These are phyloP conservation scores for Chrysolina oricalcia DNA, from an alignment of 2,888 invertebrate genomes.

Conservation along the genomic window DNA sequence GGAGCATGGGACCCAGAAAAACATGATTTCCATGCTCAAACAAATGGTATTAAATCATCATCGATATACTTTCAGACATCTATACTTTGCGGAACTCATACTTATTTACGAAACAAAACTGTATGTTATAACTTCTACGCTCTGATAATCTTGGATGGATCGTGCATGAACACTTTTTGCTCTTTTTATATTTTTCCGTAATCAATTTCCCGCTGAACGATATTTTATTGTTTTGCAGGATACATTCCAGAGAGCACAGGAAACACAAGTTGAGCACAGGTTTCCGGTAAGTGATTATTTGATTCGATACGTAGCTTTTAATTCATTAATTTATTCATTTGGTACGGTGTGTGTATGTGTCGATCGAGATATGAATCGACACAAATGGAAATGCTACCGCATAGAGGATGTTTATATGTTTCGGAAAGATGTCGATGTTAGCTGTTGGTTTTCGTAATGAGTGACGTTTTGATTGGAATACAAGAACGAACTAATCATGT, in stretches of 20 bases:
- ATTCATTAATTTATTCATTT: constrained; percentile 5
- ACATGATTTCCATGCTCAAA: no score
- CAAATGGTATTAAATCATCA: no score
- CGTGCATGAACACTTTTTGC: neutral
- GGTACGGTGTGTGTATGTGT: constrained; percentile 14
- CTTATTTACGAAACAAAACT: neutral
- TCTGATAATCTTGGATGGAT: constrained; percentile 3
- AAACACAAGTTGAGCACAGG: constrained; percentile 69
- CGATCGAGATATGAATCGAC: constrained; percentile 6
- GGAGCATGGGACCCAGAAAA: no score
- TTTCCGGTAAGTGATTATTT: constrained; percentile 68
- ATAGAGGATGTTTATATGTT: neutral
- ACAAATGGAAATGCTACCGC: neutral
- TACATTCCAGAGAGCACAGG: constrained; percentile 70
- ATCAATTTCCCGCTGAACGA: constrained; percentile 34
- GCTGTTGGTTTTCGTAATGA: neutral
- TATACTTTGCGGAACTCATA: neutral
- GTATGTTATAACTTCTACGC: neutral
- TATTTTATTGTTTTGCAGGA: constrained; percentile 65
- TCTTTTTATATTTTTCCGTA: neutral
- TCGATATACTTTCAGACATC: neutral
- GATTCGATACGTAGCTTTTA: constrained; percentile 18
- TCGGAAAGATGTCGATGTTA: neutral
- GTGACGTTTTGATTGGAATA: neutral
- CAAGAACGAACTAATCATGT: neutral